Evolutionary conservation across 2,888 invertebrate species (phyloP).

Genomic region (Seira sanloemensis): DNA sequence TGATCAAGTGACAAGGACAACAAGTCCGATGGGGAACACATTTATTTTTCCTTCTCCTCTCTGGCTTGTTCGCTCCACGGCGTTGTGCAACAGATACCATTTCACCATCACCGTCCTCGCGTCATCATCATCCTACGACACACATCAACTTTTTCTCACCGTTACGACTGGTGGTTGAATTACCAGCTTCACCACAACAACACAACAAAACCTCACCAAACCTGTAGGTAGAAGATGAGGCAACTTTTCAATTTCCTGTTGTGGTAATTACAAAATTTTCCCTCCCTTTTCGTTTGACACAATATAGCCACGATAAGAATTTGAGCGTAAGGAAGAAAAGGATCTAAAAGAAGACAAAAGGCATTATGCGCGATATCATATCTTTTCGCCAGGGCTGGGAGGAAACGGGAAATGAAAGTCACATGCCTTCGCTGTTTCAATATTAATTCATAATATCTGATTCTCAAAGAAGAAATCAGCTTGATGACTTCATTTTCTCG

Average conservation of each 20-base stretch:
- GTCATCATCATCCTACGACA: not conserved
- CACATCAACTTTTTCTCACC: no score
- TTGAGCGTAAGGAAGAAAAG: no score
- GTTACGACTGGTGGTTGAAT: not conserved
- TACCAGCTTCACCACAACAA: not conserved
- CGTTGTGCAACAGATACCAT: conserved; percentile 4
- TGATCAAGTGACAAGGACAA: not conserved
- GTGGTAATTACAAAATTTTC: not conserved
- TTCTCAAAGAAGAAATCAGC: not conserved
- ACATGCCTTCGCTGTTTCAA: no score
- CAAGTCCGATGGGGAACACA: not conserved
- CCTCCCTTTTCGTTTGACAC: no score
- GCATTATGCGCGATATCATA: no score
- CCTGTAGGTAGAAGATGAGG: not conserved
- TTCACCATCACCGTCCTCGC: not conserved
- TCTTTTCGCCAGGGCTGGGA: no score
- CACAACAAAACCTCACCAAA: not conserved
- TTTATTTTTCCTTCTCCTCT: not conserved
- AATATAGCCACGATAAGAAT: no score
- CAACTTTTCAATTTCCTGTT: not conserved
- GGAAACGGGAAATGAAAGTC: no score
- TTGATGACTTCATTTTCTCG: not conserved
- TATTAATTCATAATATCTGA: no score
- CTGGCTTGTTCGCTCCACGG: not conserved
- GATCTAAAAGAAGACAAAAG: no score